Percentiles rank a stretch among this genome's conserved stretches.
Evolutionary conservation across 2,888 invertebrate species (phyloP).

Genomic region (Tetragnatha montana): DNA sequence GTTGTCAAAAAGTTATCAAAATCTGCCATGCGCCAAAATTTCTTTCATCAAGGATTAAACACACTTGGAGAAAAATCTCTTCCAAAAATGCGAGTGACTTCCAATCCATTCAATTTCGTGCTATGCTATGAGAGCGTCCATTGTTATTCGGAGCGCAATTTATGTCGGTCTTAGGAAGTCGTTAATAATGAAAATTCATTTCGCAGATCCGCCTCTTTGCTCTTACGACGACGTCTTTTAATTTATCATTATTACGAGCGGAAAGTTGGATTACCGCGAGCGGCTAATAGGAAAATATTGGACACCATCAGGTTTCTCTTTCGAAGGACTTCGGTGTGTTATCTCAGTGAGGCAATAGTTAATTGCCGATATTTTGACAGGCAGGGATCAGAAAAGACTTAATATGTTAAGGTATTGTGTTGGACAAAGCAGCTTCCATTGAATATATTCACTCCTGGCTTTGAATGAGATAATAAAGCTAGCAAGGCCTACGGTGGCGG

Average conservation of each 20-base stretch:
- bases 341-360: too few relatives aligned
- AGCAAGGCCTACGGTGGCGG: too few relatives aligned
- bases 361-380: too few relatives aligned
- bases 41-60: too few relatives aligned
- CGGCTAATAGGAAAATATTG: neutral
- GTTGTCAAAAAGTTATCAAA: too few relatives aligned
- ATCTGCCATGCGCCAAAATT: too few relatives aligned
- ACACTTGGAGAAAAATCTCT: neutral
- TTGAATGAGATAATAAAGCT: too few relatives aligned
- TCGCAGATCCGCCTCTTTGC: slow-evolving; percentile 14
- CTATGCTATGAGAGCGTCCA: neutral
- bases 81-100: slow-evolving; percentile 26
- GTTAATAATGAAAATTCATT: slow-evolving; percentile 54
- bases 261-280: neutral
- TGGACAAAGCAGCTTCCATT: too few relatives aligned
- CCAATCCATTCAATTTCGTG: slow-evolving; percentile 20
- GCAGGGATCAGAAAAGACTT: too few relatives aligned
- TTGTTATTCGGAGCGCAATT: neutral
- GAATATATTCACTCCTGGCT: too few relatives aligned
- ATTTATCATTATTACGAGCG: slow-evolving; percentile 47
- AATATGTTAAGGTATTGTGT: too few relatives aligned
- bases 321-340: too few relatives aligned
- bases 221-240: slow-evolving; percentile 15
- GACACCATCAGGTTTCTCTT: neutral
- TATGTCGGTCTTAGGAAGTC: slow-evolving; percentile 49